Evolutionary conservation across 2,888 invertebrate genomes (phyloP).

Genomic region (Melieria omissa): DNA sequence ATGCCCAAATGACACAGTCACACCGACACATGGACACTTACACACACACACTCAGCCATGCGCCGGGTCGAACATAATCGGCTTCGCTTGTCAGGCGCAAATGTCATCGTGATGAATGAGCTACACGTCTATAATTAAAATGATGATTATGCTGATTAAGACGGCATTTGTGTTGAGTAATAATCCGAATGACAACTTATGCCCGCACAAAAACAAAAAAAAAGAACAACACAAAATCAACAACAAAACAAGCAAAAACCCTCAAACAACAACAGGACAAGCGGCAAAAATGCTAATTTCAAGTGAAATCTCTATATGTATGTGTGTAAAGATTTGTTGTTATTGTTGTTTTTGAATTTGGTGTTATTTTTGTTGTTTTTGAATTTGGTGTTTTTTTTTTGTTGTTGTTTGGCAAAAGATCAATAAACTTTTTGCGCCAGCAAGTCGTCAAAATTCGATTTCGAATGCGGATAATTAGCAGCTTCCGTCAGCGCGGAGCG

Average conservation of each 20-base stretch:
- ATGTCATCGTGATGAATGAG: conserved; percentile 51
- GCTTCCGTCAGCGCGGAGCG: conserved; percentile 34
- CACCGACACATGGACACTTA: conserved; percentile 48
- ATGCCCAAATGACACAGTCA: too few species aligned
- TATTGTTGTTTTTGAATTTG: too few species aligned
- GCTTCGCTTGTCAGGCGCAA: conserved; percentile 43
- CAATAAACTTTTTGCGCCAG: conserved; percentile 36
- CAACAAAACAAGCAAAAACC: conserved; percentile 18
- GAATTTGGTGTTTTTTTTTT: too few species aligned
- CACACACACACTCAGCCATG: conserved; percentile 43
- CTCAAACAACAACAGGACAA: not conserved
- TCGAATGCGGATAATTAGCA: conserved; percentile 36
- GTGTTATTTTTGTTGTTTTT: not conserved
- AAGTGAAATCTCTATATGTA: not conserved
- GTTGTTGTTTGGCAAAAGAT: conserved; percentile 20
- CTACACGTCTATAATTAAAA: conserved; percentile 40
- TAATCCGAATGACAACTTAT: conserved; percentile 14
- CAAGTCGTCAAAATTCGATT: too few species aligned
- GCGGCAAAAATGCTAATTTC: not conserved
- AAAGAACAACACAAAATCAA: conserved; percentile 8
- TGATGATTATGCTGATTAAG: conserved; percentile 38
- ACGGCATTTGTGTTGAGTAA: conserved; percentile 15
- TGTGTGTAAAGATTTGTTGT: not conserved
- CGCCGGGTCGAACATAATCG: conserved; percentile 29
- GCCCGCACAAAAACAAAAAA: not conserved